These are phyloP conservation scores for Acronicta leporina DNA, from an alignment of 2,888 invertebrate genomes.

Conservation along the genomic window DNA sequence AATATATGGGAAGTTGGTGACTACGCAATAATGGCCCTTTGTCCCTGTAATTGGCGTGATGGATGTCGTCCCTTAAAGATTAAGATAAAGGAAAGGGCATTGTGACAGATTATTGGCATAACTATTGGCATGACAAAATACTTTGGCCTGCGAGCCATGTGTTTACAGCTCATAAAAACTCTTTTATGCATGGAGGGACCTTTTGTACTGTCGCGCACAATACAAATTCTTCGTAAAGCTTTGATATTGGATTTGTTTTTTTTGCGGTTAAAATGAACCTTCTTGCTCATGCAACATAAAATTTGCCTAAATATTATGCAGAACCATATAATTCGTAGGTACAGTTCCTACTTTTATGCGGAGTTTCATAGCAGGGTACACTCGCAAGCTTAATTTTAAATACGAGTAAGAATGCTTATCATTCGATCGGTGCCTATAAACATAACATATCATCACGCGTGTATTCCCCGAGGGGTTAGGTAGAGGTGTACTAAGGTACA, in stretches of 20 bases:
- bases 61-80: conserved; percentile 67
- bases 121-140: conserved; percentile 46
- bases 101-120: conserved; percentile 56
- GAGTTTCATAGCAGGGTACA: neutral
- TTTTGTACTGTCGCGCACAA: conserved; percentile 41
- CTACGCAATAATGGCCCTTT: conserved; percentile 67
- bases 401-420: neutral
- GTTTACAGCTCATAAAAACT: conserved; percentile 32
- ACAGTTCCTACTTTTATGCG: conserved; percentile 6
- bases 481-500: too few species aligned
- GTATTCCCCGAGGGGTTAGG: too few species aligned
- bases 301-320: conserved; percentile 11
- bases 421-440: too few species aligned
- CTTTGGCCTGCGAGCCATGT: conserved; percentile 45
- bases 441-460: too few species aligned
- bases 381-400: neutral
- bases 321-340: conserved; percentile 5
- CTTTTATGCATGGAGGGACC: conserved; percentile 28
- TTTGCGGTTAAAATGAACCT: conserved; percentile 21
- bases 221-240: conserved; percentile 24
- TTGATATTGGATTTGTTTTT: conserved; percentile 18
- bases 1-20: conserved; percentile 69
- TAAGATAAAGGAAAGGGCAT: conserved; percentile 68
- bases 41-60: conserved; percentile 71
- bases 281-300: conserved; percentile 7